phyloP scores from a whole-genome alignment of 2,113 vertebrate species.

The Clupea harengus region DNA sequence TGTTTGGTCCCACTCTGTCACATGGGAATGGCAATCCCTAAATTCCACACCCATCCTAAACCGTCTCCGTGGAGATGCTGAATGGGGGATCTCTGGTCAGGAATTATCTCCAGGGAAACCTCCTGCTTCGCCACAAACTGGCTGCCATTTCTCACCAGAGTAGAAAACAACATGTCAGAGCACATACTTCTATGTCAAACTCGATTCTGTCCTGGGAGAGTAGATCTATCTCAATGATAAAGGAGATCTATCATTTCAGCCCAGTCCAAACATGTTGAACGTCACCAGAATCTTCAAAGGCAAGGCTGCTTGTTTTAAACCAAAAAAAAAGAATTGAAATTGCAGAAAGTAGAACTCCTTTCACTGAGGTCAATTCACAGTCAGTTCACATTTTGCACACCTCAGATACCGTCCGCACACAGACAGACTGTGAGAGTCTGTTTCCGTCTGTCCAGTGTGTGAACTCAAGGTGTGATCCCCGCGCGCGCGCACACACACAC shows the following conservation, averaged over 20 bases:
- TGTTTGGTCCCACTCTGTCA: background rate
- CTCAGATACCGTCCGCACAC: background rate
- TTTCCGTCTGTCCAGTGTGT: background rate
- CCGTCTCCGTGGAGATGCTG: background rate
- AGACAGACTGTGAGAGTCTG: background rate
- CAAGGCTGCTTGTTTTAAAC: background rate
- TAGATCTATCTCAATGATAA: too few relatives aligned
- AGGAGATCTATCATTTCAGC: too few relatives aligned
- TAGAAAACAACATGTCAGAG: background rate
- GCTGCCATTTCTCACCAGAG: background rate
- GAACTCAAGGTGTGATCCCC: background rate
- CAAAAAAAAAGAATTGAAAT: background rate
- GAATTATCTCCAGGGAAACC: background rate
- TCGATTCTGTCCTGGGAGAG: too few relatives aligned
- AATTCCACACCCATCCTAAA: background rate
- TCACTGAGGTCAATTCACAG: background rate
- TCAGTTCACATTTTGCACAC: background rate
- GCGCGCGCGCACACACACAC: background rate
- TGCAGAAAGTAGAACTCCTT: background rate
- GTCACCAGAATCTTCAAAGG: too few relatives aligned
- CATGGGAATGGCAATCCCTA: background rate
- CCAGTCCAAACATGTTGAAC: too few relatives aligned
- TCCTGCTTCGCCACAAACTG: background rate
- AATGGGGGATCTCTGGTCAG: background rate
- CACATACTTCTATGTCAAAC: background rate